Percentiles rank a stretch among this genome's conserved stretches.
These are phyloP conservation scores for Barnardius zonarius DNA, from an alignment of 2,113 vertebrate species.

Conservation along the genomic window DNA sequence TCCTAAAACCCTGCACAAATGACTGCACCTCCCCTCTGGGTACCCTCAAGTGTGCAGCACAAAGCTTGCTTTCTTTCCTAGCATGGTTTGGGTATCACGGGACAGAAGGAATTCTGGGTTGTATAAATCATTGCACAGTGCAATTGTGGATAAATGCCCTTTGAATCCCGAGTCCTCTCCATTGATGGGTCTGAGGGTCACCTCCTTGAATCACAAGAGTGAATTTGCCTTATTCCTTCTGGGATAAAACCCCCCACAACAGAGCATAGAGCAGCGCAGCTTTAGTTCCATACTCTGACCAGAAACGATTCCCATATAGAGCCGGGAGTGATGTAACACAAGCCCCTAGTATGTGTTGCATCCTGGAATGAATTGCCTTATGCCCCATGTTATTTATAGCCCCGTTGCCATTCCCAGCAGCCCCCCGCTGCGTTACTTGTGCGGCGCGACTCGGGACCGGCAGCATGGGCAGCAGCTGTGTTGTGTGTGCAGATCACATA, in stretches of 20 bases:
- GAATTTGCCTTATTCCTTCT: not conserved
- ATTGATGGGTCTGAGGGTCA: not conserved
- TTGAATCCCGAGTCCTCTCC: not conserved
- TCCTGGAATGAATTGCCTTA: not conserved
- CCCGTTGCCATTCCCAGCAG: not conserved
- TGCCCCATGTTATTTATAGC: conserved; percentile 16
- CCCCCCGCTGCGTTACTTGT: not conserved
- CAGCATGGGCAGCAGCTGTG: conserved; percentile 48
- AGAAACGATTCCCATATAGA: not conserved
- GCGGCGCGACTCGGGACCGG: not conserved
- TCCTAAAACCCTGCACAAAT: not conserved
- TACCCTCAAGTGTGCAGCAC: not conserved
- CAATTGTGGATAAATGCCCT: not conserved
- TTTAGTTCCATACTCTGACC: not conserved
- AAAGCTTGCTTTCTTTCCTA: not conserved
- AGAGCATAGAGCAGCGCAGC: not conserved
- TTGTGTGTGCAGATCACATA: conserved; percentile 10
- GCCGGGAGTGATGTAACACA: not conserved
- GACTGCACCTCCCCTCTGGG: fast-evolving
- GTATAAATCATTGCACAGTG: not conserved
- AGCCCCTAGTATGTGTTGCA: not conserved
- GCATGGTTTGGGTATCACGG: fast-evolving
- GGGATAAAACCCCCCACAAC: not conserved
- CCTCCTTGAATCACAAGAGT: not conserved
- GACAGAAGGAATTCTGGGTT: not conserved